phyloP scores from a whole-genome alignment of 2,113 vertebrate species.

The Anseranas semipalmata region DNA sequence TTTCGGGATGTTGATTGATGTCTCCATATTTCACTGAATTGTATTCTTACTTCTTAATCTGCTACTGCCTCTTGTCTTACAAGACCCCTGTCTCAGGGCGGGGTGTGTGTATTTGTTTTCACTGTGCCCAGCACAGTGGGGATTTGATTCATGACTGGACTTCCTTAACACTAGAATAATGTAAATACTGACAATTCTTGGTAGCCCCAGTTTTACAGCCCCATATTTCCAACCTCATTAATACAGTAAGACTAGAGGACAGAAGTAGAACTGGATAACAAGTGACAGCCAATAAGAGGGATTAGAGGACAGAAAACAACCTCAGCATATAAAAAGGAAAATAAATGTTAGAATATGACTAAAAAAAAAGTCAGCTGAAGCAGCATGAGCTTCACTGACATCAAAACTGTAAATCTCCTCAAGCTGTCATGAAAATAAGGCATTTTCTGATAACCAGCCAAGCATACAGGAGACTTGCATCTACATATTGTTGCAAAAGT shows the following conservation, averaged over 20 bases:
- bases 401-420: background rate
- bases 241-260: background rate
- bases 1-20: background rate
- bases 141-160: background rate
- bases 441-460: background rate
- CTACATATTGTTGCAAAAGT: background rate
- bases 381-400: background rate
- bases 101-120: background rate
- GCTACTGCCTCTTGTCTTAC: background rate
- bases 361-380: background rate
- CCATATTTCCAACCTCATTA: background rate
- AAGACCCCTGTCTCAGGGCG: background rate
- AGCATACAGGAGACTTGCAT: background rate
- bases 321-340: background rate
- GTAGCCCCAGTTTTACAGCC: background rate
- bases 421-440: background rate
- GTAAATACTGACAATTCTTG: background rate
- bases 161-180: background rate
- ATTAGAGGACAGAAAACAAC: background rate
- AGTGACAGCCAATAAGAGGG: background rate
- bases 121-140: background rate
- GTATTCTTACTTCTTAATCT: background rate
- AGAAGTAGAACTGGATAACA: background rate
- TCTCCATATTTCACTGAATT: background rate
- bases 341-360: background rate